A percentile compares a stretch with the other conserved stretches of the same genome.
Conservation (phyloP, 2,888 invertebrate species). For the Eupithecia subumbrata region DNA sequence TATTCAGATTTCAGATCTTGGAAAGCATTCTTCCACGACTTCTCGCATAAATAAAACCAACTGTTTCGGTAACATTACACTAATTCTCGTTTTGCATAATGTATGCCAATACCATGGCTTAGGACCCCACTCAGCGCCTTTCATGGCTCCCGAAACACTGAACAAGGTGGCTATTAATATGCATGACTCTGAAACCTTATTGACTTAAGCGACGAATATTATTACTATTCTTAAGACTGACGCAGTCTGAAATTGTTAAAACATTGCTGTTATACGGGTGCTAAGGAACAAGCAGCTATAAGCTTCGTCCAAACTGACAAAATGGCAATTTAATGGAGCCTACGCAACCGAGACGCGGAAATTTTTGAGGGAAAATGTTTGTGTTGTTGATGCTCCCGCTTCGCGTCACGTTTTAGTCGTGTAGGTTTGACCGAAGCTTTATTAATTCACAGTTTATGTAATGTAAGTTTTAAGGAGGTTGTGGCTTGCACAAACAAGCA, state of each 20-base stretch:
- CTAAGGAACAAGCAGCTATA: not conserved
- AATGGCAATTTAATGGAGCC: too few relatives aligned
- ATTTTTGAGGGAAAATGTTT: too few relatives aligned
- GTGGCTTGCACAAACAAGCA: not conserved
- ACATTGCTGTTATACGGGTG: not conserved
- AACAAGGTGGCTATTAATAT: constrained; percentile 43
- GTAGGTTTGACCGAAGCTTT: not conserved
- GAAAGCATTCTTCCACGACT: not conserved
- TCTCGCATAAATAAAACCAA: not conserved
- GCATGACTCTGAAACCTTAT: constrained; percentile 43
- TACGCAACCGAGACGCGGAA: too few relatives aligned
- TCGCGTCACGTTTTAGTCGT: too few relatives aligned
- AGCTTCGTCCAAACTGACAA: too few relatives aligned
- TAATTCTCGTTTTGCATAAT: constrained; percentile 28
- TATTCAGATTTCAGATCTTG: constrained; percentile 5
- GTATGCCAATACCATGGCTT: constrained; percentile 14
- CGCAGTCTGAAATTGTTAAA: not conserved
- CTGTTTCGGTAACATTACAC: constrained; percentile 1
- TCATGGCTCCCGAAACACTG: constrained; percentile 23
- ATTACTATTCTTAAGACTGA: not conserved
- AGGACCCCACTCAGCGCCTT: constrained; percentile 21
- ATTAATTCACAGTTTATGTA: not conserved
- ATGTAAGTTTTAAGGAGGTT: not conserved
- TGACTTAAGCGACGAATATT: constrained; percentile 40
- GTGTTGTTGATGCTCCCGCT: too few relatives aligned